Evolutionary conservation across 2,888 invertebrate genomes (phyloP).

Genomic region (Bellardia pandia): DNA sequence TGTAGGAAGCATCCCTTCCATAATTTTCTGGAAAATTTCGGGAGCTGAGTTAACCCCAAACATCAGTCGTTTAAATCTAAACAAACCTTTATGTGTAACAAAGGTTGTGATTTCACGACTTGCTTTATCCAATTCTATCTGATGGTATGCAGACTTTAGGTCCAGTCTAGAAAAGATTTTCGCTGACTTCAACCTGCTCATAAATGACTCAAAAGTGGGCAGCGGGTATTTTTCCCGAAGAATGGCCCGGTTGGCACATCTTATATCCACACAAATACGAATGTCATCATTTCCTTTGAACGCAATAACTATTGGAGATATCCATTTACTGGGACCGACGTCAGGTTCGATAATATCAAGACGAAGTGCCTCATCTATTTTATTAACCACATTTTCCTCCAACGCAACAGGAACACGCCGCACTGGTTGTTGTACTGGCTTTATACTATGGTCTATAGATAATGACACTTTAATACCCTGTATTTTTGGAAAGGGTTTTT

Average conservation of each 20-base stretch:
- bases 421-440: constrained; percentile 78
- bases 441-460: constrained; percentile 52
- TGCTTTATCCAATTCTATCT: constrained; percentile 73
- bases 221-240: constrained; percentile 68
- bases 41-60: constrained; percentile 80
- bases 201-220: constrained; percentile 76
- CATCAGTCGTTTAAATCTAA: constrained; percentile 80
- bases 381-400: constrained; percentile 61
- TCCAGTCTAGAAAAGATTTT: constrained; percentile 78
- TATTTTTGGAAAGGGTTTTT: constrained; percentile 75
- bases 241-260: constrained; percentile 51
- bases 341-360: constrained; percentile 67
- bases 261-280: constrained; percentile 55
- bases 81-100: constrained; percentile 72
- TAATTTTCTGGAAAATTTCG: constrained; percentile 75
- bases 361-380: constrained; percentile 73
- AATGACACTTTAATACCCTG: constrained; percentile 74
- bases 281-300: constrained; percentile 61
- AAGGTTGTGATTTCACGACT: constrained; percentile 70
- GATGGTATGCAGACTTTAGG: constrained; percentile 77
- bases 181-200: constrained; percentile 73
- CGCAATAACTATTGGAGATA: constrained; percentile 76
- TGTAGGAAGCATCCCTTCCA: constrained; percentile 76
- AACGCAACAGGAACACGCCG: constrained; percentile 78
- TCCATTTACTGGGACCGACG: constrained; percentile 75